Evolutionary conservation across 2,797 vertebrate genomes (phyloP), one percentile per base, ranked within the genome.

Genomic region (Notoglanidium macrostoma): DNA sequence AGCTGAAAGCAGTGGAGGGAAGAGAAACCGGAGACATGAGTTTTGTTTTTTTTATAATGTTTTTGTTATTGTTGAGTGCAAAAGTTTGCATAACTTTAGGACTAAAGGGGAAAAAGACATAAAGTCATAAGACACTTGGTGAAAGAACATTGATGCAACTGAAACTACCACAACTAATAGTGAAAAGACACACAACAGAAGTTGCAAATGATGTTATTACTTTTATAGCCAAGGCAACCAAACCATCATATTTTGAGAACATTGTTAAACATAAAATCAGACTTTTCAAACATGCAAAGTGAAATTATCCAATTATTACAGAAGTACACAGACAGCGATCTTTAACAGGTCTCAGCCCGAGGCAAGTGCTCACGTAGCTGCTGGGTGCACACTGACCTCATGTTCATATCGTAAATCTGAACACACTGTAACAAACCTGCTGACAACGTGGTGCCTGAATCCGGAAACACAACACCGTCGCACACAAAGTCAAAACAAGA

Each of bases 401-500:
- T 6, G 5, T 46, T 44, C 23, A 0, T 80, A 80, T 80, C 21
- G 14, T 44, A 44, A 80, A 26, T 46, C 10, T 44, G 35, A 80
- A 61, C 32, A 44, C 35, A 80, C 32, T 35, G 54, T 79, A 35
- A 79, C 9, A 59, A 59, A 12, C 32, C 14, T 57, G 54, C 32
- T 57, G 21, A 40, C 29, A 59, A 11, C 26, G 19, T 79, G 55
- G 32, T 80, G 78, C 32, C 54, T 79, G 55, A 57, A 26, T 23
- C 67, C 61, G 32, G 76, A 55, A 55, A 55, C 46, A 19, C 6
- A 51, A 76, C 73, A 74, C 14, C 15, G 0, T 15, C 14, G 1
- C 51, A 32, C 8, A 78, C 29, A 21, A 29, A 29, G 44, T 63
- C 79, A 46, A 81, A 82, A 82, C 61, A 82, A 15, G 78, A 61